Evolutionary conservation across 2,113 vertebrate genomes (phyloP).

Genomic region (Sus scrofa): DNA sequence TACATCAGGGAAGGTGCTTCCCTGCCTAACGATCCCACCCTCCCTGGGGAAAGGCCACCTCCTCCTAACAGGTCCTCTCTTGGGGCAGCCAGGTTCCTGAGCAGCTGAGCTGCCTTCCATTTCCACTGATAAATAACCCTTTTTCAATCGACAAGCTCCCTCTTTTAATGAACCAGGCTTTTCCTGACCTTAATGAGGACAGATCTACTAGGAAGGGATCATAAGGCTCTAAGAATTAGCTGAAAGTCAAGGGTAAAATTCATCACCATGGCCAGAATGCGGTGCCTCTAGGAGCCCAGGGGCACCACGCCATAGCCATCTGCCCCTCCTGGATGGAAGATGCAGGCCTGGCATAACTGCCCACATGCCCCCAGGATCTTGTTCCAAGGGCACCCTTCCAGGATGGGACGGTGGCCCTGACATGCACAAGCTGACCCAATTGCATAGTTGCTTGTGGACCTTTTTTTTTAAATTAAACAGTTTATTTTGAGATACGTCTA

Average conservation of each 20-base stretch:
- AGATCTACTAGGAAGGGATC: conserved; percentile 16
- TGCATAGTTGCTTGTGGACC: neutral
- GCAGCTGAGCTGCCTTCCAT: neutral
- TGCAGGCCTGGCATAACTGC: neutral
- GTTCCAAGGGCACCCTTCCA: neutral
- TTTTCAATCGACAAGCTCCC: neutral
- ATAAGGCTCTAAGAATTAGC: neutral
- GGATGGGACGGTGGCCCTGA: neutral
- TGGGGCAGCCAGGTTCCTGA: neutral
- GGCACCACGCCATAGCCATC: neutral
- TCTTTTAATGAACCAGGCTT: neutral
- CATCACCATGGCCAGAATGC: neutral
- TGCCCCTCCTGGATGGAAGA: neutral
- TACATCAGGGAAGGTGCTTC: neutral
- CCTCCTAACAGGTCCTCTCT: neutral
- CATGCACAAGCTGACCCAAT: neutral
- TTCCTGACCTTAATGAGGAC: neutral
- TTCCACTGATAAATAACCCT: neutral
- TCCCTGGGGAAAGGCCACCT: neutral
- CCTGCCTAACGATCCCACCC: neutral
- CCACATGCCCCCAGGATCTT: neutral
- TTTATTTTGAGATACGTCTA: neutral
- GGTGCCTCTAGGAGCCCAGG: neutral
- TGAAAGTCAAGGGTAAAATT: neutral
- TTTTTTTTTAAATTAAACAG: neutral